phyloP scores from a whole-genome alignment of 2,113 vertebrate genomes.

The Seriola rivoliana region DNA sequence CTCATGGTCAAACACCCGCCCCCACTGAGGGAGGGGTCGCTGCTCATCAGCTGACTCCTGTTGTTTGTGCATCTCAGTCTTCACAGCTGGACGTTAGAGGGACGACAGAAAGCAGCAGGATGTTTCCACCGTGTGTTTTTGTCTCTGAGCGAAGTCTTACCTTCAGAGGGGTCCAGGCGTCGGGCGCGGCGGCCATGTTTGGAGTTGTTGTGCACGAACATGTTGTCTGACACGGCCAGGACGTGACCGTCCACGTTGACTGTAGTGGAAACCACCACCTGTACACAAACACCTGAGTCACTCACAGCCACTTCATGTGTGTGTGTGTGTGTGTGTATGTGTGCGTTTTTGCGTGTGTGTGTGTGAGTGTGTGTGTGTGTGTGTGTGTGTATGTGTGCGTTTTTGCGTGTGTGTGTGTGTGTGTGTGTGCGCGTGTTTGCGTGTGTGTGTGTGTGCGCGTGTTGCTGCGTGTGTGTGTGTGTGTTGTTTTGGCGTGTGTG shows the following conservation, averaged over 20 bases:
- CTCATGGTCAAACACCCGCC: too few species aligned
- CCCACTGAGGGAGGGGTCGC: too few species aligned
- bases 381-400: background rate
- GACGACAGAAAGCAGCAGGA: too few species aligned
- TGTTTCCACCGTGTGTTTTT: too few species aligned
- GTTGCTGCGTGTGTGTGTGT: too few species aligned
- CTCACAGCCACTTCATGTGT: background rate
- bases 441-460: too few species aligned
- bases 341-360: background rate
- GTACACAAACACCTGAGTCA: conserved; percentile 14
- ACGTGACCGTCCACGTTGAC: conserved; percentile 96
- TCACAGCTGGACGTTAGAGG: too few species aligned
- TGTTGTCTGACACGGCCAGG: conserved; percentile 94
- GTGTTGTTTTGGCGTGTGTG: too few species aligned
- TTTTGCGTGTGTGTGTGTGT: too few species aligned
- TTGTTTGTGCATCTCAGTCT: too few species aligned
- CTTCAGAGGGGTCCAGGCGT: conserved; percentile 94
- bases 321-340: background rate
- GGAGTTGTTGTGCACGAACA: conserved; percentile 99
- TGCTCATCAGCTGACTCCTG: too few species aligned
- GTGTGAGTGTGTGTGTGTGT: background rate
- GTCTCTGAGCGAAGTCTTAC: conserved; percentile 75
- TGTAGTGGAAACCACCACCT: conserved; percentile 96
- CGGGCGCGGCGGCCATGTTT: conserved; percentile 94
- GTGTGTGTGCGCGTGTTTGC: fast-evolving